These are phyloP conservation scores for Asteroscopus sphinx DNA, from an alignment of 2,888 invertebrate genomes.

Conservation along the genomic window DNA sequence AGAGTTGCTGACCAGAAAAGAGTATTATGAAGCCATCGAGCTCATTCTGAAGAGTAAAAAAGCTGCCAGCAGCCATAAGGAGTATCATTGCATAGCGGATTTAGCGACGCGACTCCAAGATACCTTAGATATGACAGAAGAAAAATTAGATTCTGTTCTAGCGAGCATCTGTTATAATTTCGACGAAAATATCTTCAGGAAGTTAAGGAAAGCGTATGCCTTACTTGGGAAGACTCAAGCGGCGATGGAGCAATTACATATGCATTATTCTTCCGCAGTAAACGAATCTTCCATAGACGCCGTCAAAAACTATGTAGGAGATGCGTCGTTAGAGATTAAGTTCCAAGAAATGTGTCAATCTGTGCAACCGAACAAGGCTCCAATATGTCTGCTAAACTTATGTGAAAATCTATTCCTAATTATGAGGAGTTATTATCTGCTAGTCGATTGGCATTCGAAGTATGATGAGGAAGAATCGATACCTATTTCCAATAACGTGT, in stretches of 20 bases:
- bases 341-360: constrained; percentile 95
- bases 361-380: constrained; percentile 77
- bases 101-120: constrained; percentile 96
- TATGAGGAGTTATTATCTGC: constrained; percentile 94
- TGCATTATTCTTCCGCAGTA: constrained; percentile 98
- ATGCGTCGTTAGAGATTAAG: constrained; percentile 78
- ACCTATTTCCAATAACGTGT: constrained; percentile 72
- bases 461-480: constrained; percentile 77
- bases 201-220: constrained; percentile 96
- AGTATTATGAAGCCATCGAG: constrained; percentile 97
- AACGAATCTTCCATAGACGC: constrained; percentile 93
- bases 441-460: constrained; percentile 94
- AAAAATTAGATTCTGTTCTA: constrained; percentile 96
- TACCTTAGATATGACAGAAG: constrained; percentile 96
- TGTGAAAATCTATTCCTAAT: constrained; percentile 96
- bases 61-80: constrained; percentile 95
- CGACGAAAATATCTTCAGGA: constrained; percentile 94
- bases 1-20: constrained; percentile 94
- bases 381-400: constrained; percentile 94
- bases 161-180: constrained; percentile 94
- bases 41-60: constrained; percentile 96
- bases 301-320: constrained; percentile 86
- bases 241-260: constrained; percentile 98
- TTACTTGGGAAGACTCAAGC: constrained; percentile 97
- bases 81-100: constrained; percentile 97